Evolutionary conservation across 1,140 invertebrate genomes (phyloP), one percentile per base, ranked within the genome.

Genomic region (Penaeus japonicus): DNA sequence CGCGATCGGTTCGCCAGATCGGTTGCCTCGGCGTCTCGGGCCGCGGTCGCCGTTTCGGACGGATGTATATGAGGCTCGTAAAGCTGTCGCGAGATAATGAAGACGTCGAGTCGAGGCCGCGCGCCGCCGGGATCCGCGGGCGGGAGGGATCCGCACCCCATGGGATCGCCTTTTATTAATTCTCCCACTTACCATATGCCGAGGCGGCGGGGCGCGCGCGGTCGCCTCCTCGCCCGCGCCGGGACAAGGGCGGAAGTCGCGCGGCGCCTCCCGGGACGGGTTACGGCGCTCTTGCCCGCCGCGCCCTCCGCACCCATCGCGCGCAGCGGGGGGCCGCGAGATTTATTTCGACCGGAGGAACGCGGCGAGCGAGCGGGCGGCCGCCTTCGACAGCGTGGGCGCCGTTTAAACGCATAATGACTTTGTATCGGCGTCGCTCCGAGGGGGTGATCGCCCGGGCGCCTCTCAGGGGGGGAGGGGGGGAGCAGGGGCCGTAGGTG

Each of bases 151-250:
- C 27, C 24, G 35, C 81, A 35, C 87, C 32, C 87, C 83, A 79
- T 80, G 87, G 83, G 75, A 54, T 62, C 54, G 75, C 82, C 87
- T 84, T 89, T 89, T 89, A 89, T 89, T 89, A 89, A 89, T 89
- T 89, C 87, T 84, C 75, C 47, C 86, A 88, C 86, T 83, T 88
- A 88, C 86, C 86, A 88, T 88, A 88, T 88, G 86, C 86, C 86
- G 30, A 75, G 70, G 79, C 55, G 78, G 85, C 32, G 22, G 53
- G 35, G 62, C 59, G 39, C 32, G 7, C 30, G 12, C 22, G 10
- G 53, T 59, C 3, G 22, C 1, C 75, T 47, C 59, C 73, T 30
- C 17, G 7, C 39, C 65, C 39, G 20, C 20, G 55, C 55, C 55
- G 84, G 73, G 20, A 62, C 62, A 89, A 89, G 81, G 87, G 24